Base-by-base conservation (phyloP, 2,113 vertebrate species). In the Callopanchax toddi region DNA sequence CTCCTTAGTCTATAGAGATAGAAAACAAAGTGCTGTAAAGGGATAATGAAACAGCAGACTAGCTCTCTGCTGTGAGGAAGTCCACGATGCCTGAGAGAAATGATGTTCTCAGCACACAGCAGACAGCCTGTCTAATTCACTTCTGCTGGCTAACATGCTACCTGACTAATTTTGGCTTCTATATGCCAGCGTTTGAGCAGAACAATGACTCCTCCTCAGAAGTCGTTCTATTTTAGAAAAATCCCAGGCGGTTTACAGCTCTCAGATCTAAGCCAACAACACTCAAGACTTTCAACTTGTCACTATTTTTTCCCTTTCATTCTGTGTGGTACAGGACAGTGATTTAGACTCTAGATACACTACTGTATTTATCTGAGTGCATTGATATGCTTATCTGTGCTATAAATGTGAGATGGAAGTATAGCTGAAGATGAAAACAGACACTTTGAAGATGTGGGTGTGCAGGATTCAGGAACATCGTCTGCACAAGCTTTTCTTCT, bases 201-300 rank as follows among this genome's bases (percentile, higher is more conserved):
- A 81, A 89, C 86, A 86, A 87, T 81, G 81, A 68, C 60, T 76
- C 36, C 78, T 76, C 89, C 88, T 89, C 68, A 87, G 63, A 82
- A 75, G 83, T 77, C 1, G 78, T 84, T 78, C 83, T 86, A 83
- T 85, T 85, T 87, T 75, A 67, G 29, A 70, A 82, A 83, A 79
- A 71, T 85, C 85, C 78, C 85, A 61, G 68, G 80, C 58, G 80
- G 55, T 73, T 84, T 75, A 76, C 82, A 81, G 77, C 76, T 58
- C 63, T 79, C 61, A 74, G 73, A 86, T 74, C 16, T 72, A 43
- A 32, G 81, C 78, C 82, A 85, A 48, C 60, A 39, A 57, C 67
- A 75, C 70, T 72, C 50, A 62, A n/a, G 50, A 64, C 60, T 67
- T 74, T 85, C 76, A 83, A 54, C 73, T 66, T 85, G 81, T 87